phyloP scores from a whole-genome alignment of 2,113 vertebrate genomes.

The Cebus imitator region DNA sequence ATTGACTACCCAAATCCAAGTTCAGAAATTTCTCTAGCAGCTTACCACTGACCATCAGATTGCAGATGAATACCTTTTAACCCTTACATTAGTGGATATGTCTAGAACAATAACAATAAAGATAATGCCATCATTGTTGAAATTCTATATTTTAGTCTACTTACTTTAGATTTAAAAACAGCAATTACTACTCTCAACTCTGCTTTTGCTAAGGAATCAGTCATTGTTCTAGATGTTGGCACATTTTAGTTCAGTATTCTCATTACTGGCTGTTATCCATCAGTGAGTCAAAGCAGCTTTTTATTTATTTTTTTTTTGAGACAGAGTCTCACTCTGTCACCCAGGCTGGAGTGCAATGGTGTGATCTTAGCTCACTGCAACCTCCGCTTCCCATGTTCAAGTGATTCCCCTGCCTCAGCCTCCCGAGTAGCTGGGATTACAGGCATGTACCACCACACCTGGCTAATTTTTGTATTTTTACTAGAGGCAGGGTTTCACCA shows the following conservation, averaged over 20 bases:
- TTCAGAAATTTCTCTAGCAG: conserved; percentile 25
- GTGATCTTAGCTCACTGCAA: no score
- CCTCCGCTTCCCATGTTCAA: no score
- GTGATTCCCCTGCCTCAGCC: no score
- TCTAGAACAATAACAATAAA: background rate
- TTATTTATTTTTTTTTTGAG: background rate
- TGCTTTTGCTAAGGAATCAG: background rate
- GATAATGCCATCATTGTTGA: background rate
- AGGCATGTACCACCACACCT: no score
- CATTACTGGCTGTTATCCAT: background rate
- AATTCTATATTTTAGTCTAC: background rate
- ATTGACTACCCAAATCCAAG: background rate
- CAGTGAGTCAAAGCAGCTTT: background rate
- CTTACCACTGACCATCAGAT: background rate
- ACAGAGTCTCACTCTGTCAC: no score
- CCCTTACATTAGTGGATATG: background rate
- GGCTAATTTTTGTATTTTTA: no score
- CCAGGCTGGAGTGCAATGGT: no score
- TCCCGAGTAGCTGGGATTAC: no score
- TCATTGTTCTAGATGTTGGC: background rate
- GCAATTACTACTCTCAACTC: background rate
- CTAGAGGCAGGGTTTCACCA: no score
- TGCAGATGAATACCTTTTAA: conserved; percentile 7
- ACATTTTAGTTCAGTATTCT: background rate
- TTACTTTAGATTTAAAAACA: background rate